These are phyloP conservation scores for Erythrolamprus reginae DNA, from an alignment of 2,113 vertebrate genomes.

Conservation along the genomic window DNA sequence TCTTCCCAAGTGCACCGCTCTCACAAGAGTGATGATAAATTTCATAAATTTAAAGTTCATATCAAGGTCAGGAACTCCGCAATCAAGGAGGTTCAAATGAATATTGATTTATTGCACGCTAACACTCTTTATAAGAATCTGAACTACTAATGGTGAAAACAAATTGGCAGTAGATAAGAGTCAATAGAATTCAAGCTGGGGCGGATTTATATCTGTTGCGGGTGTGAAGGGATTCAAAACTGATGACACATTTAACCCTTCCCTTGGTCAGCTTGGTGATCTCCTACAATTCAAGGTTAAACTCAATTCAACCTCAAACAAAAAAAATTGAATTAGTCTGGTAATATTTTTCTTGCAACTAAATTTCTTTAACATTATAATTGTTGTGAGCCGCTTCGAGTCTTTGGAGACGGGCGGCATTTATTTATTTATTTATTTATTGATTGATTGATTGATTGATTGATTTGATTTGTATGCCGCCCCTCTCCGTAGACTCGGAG, in stretches of 20 bases:
- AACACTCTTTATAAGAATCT: not conserved
- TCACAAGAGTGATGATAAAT: not conserved
- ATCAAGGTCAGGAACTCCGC: not conserved
- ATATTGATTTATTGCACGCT: not conserved
- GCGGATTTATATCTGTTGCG: not conserved
- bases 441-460: no score
- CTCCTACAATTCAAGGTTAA: not conserved
- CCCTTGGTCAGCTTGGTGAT: not conserved
- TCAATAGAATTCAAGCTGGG: not conserved
- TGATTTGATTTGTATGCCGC: no score
- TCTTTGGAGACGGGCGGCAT: no score
- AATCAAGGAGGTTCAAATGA: not conserved
- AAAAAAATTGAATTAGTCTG: not conserved
- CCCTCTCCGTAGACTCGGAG: no score
- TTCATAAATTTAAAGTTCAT: not conserved
- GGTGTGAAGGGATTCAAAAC: not conserved
- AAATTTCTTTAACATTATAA: not conserved
- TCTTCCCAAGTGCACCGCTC: not conserved
- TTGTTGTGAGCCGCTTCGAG: no score
- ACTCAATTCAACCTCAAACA: not conserved
- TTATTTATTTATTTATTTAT: no score
- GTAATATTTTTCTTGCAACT: not conserved
- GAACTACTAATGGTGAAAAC: not conserved
- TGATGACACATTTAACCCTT: not conserved
- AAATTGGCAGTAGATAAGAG: not conserved